phyloP scores from a whole-genome alignment of 2,797 vertebrate species.

The Crocodylus rhombifer region DNA sequence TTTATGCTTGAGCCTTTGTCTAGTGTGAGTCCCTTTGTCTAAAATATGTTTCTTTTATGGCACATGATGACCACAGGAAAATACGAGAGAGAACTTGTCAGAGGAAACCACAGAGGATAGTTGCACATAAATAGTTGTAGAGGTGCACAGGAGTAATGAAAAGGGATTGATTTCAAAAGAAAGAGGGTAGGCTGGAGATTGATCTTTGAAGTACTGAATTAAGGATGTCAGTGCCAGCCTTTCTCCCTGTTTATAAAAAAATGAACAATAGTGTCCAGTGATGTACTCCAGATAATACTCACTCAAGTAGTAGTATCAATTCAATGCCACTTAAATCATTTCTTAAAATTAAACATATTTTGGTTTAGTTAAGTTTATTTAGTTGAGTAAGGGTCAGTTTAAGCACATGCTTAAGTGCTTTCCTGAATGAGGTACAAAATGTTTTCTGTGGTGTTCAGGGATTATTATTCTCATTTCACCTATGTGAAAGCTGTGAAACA shows the following conservation, averaged over 20 bases:
- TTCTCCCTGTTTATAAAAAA: not conserved
- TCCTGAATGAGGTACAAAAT: not conserved
- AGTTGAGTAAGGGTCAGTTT: not conserved
- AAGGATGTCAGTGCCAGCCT: not conserved
- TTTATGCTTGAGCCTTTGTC: not conserved
- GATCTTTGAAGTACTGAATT: not conserved
- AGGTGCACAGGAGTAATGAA: not conserved
- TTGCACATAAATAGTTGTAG: not conserved
- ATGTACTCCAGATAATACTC: not conserved
- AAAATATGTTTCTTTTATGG: not conserved
- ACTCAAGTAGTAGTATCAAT: not conserved
- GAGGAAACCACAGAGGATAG: not conserved
- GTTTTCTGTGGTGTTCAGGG: not conserved
- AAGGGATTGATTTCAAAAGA: not conserved
- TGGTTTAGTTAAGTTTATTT: not conserved
- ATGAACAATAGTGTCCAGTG: not conserved
- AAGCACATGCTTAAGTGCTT: not conserved
- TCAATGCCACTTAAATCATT: not conserved
- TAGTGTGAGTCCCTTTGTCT: not conserved
- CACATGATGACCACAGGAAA: not conserved
- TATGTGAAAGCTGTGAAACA: not conserved
- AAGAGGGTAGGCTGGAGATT: not conserved
- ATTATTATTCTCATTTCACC: not conserved
- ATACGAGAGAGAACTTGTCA: not conserved
- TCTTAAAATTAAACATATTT: not conserved